Evolutionary conservation across 2,888 invertebrate species (phyloP).

Genomic region (Epirrhoe alternata): DNA sequence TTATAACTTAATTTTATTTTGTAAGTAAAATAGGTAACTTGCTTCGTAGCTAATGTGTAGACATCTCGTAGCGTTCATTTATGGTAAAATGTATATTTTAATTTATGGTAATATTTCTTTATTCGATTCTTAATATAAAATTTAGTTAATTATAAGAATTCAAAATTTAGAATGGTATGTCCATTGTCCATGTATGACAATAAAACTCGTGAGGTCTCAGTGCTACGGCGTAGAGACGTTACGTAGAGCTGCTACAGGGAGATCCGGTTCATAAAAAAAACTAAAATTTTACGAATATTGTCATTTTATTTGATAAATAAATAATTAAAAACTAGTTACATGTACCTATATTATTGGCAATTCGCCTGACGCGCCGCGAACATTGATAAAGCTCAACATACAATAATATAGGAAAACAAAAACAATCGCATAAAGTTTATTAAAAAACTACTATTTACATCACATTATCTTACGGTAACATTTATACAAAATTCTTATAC

Average conservation of each 20-base stretch:
- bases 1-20: no score
- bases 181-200: no score
- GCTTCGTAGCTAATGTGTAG: no score
- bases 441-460: slow-evolving; percentile 56
- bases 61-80: no score
- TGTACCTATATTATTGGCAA: slow-evolving; percentile 68
- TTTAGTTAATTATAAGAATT: no score
- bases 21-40: no score
- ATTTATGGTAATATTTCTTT: no score
- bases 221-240: slow-evolving; percentile 9
- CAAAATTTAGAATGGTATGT: no score
- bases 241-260: slow-evolving; percentile 7
- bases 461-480: slow-evolving; percentile 36
- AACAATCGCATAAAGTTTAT: slow-evolving; percentile 45
- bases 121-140: no score
- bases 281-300: slow-evolving; percentile 64
- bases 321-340: slow-evolving; percentile 51
- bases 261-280: slow-evolving; percentile 42
- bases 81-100: no score
- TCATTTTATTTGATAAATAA: slow-evolving; percentile 77
- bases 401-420: slow-evolving; percentile 56
- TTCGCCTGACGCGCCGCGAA: slow-evolving; percentile 65
- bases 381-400: slow-evolving; percentile 75
- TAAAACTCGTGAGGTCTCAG: not conserved
- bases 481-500: slow-evolving; percentile 33